Percentiles rank a stretch among this genome's conserved stretches.
Conservation (phyloP, 37 sponge, comb jelly and placozoan genomes). For the Halichondria panicea region DNA sequence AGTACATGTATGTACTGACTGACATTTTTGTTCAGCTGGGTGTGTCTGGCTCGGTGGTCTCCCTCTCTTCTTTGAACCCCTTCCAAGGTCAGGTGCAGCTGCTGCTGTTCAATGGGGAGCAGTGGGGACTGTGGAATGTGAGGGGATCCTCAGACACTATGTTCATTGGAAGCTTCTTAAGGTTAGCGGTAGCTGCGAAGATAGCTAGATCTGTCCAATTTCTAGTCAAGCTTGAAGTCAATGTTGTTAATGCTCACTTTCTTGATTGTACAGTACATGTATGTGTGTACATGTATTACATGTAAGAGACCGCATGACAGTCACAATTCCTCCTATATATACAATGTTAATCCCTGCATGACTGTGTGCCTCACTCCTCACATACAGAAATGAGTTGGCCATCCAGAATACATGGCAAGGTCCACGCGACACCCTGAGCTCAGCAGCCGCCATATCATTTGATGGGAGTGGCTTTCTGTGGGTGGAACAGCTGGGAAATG, state of each 20-base stretch:
- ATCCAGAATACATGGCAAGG: not conserved
- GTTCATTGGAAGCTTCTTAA: constrained; percentile 25
- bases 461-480: constrained; percentile 46
- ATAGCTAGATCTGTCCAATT: no score
- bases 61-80: not conserved
- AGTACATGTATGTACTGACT: no score
- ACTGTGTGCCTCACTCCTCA: not conserved
- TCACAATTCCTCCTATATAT: no score
- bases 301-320: no score
- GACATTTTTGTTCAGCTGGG: constrained; percentile 24
- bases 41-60: not conserved
- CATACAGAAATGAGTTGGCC: constrained; percentile 15
- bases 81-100: constrained; percentile 39
- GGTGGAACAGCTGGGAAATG: constrained; percentile 2
- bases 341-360: no score
- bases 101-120: constrained; percentile 39
- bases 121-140: constrained; percentile 67
- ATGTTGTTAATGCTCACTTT: no score
- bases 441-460: constrained; percentile 24
- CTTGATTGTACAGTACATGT: no score
- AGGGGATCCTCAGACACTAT: constrained; percentile 24
- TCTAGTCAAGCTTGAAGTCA: no score
- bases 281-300: no score
- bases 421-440: not conserved
- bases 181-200: no score